These are phyloP conservation scores for Odontophorus gujanensis DNA, from an alignment of 2,113 vertebrate genomes.

Conservation along the genomic window DNA sequence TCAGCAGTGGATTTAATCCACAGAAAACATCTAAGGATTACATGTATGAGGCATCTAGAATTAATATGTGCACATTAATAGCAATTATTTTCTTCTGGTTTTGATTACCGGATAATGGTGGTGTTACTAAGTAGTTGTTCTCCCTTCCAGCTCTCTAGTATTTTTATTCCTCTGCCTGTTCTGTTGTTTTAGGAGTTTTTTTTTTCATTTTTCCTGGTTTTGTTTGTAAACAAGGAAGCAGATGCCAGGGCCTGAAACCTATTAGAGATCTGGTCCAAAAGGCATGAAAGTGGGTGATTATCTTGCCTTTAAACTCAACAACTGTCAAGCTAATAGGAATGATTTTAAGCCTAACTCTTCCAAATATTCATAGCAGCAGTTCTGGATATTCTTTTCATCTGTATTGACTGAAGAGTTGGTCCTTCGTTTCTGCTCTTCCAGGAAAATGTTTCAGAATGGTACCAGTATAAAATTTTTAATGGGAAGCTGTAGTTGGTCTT, in stretches of 20 bases:
- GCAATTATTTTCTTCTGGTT: not conserved
- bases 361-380: not conserved
- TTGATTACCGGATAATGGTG: not conserved
- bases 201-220: not conserved
- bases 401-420: not conserved
- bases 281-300: accelerated
- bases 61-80: not conserved
- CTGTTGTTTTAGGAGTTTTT: not conserved
- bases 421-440: not conserved
- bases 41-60: not conserved
- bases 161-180: not conserved
- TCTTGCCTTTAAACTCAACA: not conserved
- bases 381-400: not conserved
- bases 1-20: not conserved
- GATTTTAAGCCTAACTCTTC: not conserved
- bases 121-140: not conserved
- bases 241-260: not conserved
- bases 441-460: not conserved
- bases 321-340: not conserved
- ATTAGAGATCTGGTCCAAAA: not conserved
- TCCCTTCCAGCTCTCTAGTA: not conserved
- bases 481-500: not conserved
- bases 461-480: not conserved
- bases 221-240: slow-evolving; percentile 16
- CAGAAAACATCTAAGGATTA: not conserved